Evolutionary conservation across 2,797 vertebrate genomes (phyloP).

Genomic region (Trichosurus vulpecula): DNA sequence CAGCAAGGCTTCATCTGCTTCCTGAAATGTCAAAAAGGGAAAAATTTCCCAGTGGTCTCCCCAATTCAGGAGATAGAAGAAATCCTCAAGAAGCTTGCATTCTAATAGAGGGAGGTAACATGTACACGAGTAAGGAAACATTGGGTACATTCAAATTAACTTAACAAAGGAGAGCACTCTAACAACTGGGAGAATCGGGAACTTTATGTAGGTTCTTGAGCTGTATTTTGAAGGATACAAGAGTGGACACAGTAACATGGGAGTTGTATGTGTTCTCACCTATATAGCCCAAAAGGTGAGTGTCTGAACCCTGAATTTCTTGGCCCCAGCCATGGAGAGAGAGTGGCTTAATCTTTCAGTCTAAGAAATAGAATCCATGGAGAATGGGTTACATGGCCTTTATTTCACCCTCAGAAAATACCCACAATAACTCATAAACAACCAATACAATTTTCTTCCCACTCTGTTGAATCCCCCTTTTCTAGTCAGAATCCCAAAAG

Average conservation of each 20-base stretch:
- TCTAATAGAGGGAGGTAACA: neutral
- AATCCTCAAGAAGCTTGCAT: neutral
- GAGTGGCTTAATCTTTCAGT: neutral
- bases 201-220: neutral
- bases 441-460: neutral
- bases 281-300: neutral
- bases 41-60: rapidly evolving
- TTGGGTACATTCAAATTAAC: neutral
- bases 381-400: neutral
- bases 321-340: neutral
- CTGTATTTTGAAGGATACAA: neutral
- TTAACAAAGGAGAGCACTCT: neutral
- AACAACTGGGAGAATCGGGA: neutral
- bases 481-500: neutral
- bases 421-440: neutral
- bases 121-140: neutral
- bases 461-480: neutral
- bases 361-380: neutral
- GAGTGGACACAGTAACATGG: neutral
- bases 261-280: neutral
- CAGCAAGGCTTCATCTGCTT: constrained; percentile 92
- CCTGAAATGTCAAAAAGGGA: constrained; percentile 82
- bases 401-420: neutral
- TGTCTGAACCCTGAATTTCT: neutral
- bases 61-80: neutral